Base-by-base conservation (phyloP, 2,888 invertebrate species). In the Caenorhabditis imperialis region DNA sequence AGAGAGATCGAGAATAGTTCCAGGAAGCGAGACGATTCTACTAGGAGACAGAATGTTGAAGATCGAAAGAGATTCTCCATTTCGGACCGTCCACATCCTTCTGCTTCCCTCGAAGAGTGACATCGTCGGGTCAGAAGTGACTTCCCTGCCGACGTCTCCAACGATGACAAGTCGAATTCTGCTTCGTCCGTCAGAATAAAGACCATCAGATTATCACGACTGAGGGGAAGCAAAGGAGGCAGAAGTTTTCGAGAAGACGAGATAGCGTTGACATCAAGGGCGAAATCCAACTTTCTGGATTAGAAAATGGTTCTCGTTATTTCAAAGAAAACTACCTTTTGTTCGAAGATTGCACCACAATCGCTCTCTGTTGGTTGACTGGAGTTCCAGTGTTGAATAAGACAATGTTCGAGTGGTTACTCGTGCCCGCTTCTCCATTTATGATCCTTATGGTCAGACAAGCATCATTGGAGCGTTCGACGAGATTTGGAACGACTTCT, bases 371-470 rank as follows among this genome's bases (percentile, higher is more conserved):
- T 7, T 30, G 2, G 1, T 18, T 16, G 2, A 58, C 27, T 2
- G 47, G 33, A 2, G 16, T 18, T 22, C 65, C 72, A 20, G 48
- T 42, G 33, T 72, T 72, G 53, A 72, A 72, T 6, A 72, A 1
- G 1, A 72, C 8, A 10, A 14, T 35, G 35, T 69, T 58, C 12
- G 20, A 10, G 5, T 8, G 18, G 2, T 6, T 27, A 20, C 48
- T 62, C 7, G 27, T 7, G 23, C 4, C 25, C 3, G 10, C 8
- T 1, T 27, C 33, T 22, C 63, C 63, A n/a, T 54, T 63, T 1
- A 45, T 47, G n/a, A 65, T 53, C 18, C 65, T 62, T 50, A 75
- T 75, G 12, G 51, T 57, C 3, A 79, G 22, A 63, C 79, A 79
- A 1, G 77, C 75, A 7, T 65, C 44, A 1, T 58, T 57, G 0